Percentiles rank a stretch among this genome's conserved stretches.
These are phyloP conservation scores for Nothocercus nigrocapillus DNA, from an alignment of 2,113 vertebrate genomes.

Conservation along the genomic window DNA sequence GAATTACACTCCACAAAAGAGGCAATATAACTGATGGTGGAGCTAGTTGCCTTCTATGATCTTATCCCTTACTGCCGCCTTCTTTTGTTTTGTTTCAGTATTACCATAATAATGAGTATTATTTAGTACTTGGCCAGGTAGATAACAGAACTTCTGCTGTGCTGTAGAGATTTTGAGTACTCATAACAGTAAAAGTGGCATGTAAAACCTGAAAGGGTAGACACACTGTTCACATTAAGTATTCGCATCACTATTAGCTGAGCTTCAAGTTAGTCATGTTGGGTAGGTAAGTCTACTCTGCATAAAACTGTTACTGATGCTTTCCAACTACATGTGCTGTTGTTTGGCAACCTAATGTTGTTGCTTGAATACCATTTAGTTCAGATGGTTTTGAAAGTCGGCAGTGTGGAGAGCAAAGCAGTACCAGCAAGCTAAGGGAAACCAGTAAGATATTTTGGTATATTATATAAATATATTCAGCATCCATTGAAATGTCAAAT, in stretches of 20 bases:
- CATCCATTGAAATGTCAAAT: neutral
- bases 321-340: neutral
- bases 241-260: constrained; percentile 42
- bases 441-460: neutral
- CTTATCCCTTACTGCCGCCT: neutral
- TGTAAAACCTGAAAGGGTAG: constrained; percentile 26
- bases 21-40: rapidly evolving
- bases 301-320: neutral
- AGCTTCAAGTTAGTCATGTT: constrained; percentile 60
- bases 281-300: constrained; percentile 57
- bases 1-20: neutral
- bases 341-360: neutral
- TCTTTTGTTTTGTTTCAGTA: neutral
- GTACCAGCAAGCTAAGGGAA: neutral
- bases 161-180: neutral
- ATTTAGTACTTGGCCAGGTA: neutral
- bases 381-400: neutral
- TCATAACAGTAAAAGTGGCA: neutral
- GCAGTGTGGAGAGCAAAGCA: neutral
- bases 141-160: neutral
- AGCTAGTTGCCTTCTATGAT: neutral
- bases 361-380: neutral
- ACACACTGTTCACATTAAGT: constrained; percentile 17
- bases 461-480: neutral
- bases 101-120: no score